phyloP scores from a whole-genome alignment of 2,888 invertebrate species.

The Lepidocyrtoides sp. region DNA sequence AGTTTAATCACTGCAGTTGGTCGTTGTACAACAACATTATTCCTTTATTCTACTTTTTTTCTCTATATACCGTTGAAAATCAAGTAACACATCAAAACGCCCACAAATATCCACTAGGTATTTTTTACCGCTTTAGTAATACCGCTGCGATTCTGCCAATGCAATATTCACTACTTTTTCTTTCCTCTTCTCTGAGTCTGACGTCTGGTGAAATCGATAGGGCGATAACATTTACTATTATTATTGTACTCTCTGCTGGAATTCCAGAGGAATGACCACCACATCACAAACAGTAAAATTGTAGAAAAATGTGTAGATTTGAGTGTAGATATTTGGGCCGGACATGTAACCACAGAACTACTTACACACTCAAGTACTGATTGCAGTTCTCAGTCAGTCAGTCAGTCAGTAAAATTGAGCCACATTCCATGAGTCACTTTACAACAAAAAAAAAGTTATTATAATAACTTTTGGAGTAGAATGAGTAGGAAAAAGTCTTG shows the following conservation, averaged over 20 bases:
- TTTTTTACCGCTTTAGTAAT: conserved; percentile 8
- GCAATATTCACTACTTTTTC: neutral
- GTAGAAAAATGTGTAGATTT: conserved; percentile 30
- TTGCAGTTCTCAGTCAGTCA: neutral
- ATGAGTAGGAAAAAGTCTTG: neutral
- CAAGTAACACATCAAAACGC: conserved; percentile 48
- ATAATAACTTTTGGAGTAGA: neutral
- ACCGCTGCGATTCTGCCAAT: conserved; percentile 41
- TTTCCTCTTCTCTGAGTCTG: neutral
- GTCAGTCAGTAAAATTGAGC: conserved; percentile 39
- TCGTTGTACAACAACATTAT: neutral
- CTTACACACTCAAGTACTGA: neutral
- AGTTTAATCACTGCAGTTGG: neutral
- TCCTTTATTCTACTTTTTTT: neutral
- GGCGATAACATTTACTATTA: conserved; percentile 12
- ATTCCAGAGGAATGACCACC: conserved; percentile 44
- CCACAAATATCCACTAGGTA: conserved; percentile 11
- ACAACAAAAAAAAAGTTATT: conserved; percentile 26
- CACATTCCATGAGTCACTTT: conserved; percentile 35
- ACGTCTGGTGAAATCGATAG: conserved; percentile 58
- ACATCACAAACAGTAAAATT: neutral
- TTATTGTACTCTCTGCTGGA: conserved; percentile 6
- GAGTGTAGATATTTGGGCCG: conserved; percentile 17
- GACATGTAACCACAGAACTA: conserved; percentile 33
- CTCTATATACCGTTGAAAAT: neutral